Evolutionary conservation across 1,140 invertebrate species (phyloP), one percentile per base, ranked within the genome.

Genomic region (Cydia pomonella): DNA sequence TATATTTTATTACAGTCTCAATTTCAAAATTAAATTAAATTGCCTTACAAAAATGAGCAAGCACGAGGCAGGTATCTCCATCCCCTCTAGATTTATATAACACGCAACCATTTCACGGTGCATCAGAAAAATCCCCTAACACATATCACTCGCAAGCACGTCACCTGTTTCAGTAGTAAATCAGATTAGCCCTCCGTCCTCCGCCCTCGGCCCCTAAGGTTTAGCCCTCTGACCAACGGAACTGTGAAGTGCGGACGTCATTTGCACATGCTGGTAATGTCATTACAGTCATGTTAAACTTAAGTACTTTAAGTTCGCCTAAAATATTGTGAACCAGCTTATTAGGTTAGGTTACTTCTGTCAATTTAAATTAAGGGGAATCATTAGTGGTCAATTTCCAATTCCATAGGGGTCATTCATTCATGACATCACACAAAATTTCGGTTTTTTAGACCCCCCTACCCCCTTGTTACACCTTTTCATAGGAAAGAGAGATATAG

Each of bases 121-220:
- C 53, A 23, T 59, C 23, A n/a, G 47, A 53, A 59, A 1, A 59
- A 59, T 59, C 53, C 53, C 53, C 53, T 59, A 59, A 59, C 53
- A 7, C 21, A 21, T 59, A 59, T 59, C 53, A 23, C 9, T 59
- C 18, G n/a, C 53, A 59, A 59, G 7, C 21, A 9, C 53, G 53
- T 59, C 53, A 59, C 53, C 53, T 59, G 53, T 59, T 59, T 23
- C 53, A 59, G 53, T 9, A 12, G 53, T 23, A 59, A 59, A 59
- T 59, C 53, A 23, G 18, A 59, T 59, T 59, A 59, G 18, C 53
- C 53, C 21, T 12, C n/a, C 53, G 53, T n/a, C 50, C 50, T 53
- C 50, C 16, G 12, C 16, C 3, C 16, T 18, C 3, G 21, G 53
- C 7, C 53, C 53, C 53, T 23, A 18, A 18, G 2, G 9, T 23